These are phyloP conservation scores for Leptinotarsa defecta DNA, from an alignment of 1,140 invertebrate species.

Conservation along the genomic window DNA sequence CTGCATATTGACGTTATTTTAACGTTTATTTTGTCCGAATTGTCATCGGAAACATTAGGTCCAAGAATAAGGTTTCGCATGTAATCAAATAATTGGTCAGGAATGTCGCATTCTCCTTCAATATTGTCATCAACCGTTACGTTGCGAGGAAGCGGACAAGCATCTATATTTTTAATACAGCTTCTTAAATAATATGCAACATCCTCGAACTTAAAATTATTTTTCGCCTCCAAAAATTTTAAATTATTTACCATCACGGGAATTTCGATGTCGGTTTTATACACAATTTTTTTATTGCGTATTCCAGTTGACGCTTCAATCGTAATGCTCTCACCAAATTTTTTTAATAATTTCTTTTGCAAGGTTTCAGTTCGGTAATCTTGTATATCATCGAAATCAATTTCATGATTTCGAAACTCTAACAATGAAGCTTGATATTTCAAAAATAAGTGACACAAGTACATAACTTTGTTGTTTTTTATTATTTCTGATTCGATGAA, in stretches of 20 bases:
- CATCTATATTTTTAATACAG: slow-evolving; percentile 45
- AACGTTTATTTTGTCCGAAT: slow-evolving; percentile 28
- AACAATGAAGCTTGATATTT: slow-evolving; percentile 24
- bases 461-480: slow-evolving; percentile 29
- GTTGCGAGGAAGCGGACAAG: slow-evolving; percentile 35
- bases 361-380: slow-evolving; percentile 49
- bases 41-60: slow-evolving; percentile 39
- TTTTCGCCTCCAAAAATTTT: slow-evolving; percentile 43
- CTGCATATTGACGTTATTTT: slow-evolving; percentile 50
- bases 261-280: slow-evolving; percentile 47
- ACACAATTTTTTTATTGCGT: slow-evolving; percentile 49
- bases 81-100: slow-evolving; percentile 48
- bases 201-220: slow-evolving; percentile 44
- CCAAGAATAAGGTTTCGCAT: slow-evolving; percentile 45
- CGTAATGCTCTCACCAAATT: slow-evolving; percentile 47
- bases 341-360: slow-evolving; percentile 44
- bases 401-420: slow-evolving; percentile 34
- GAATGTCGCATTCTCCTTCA: slow-evolving; percentile 51
- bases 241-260: slow-evolving; percentile 38
- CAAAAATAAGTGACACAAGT: slow-evolving; percentile 22
- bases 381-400: slow-evolving; percentile 40
- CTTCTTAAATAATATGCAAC: slow-evolving; percentile 49
- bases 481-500: slow-evolving; percentile 31
- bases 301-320: slow-evolving; percentile 47
- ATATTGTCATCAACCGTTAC: slow-evolving; percentile 52